Evolutionary conservation across 1,140 invertebrate species (phyloP).

Genomic region (roundworm (Caenorhabditis elegans)): WBcel235 BX284603.4:7632501-7633000

Average conservation of each 20-base stretch:
- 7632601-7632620: conserved; percentile 85
- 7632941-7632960: conserved; percentile 45
- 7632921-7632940: conserved; percentile 48
- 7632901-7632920: conserved; percentile 50
- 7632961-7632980: conserved; percentile 57
- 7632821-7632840: conserved; percentile 58
- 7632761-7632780: conserved; percentile 59
- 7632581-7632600: conserved; percentile 7
- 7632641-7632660: conserved; percentile 69
- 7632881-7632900: conserved; percentile 51
- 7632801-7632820: conserved; percentile 55
- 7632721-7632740: conserved; percentile 71
- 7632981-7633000: conserved; percentile 53
- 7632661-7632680: conserved; percentile 84
- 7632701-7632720: conserved; percentile 82
- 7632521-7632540: conserved; percentile 13
- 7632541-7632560: neutral
- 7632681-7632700: conserved; percentile 79
- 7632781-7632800: conserved; percentile 54
- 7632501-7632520: neutral
- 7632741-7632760: conserved; percentile 48
- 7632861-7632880: conserved; percentile 49
- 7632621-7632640: conserved; percentile 70
- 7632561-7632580: conserved; percentile 1
- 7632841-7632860: conserved; percentile 54